A percentile compares a stretch with the other conserved stretches of the same genome.
Evolutionary conservation across 2,888 invertebrate species (phyloP).

Genomic region (Tryphoninae sp.): DNA sequence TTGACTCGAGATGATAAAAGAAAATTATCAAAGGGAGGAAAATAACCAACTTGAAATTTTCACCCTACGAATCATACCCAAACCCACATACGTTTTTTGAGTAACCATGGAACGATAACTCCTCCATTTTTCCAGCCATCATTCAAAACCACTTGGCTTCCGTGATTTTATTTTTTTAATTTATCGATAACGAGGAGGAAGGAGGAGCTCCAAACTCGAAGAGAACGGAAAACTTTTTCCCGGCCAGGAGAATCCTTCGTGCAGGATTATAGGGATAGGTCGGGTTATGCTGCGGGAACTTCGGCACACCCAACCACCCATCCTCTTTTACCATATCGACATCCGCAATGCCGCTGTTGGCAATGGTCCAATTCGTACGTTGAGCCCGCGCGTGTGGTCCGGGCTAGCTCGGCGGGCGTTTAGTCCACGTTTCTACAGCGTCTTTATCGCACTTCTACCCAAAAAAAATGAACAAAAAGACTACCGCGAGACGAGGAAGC

Average conservation of each 20-base stretch:
- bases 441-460: slow-evolving; percentile 63
- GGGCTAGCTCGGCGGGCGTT: slow-evolving; percentile 55
- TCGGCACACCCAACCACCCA: slow-evolving; percentile 58
- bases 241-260: slow-evolving; percentile 27
- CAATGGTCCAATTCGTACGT: slow-evolving; percentile 73
- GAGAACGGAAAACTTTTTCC: slow-evolving; percentile 4
- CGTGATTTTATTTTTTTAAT: not conserved
- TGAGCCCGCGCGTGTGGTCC: slow-evolving; percentile 56
- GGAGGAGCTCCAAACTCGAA: slow-evolving; percentile 12
- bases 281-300: slow-evolving; percentile 54
- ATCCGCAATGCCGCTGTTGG: slow-evolving; percentile 80
- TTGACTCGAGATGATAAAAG: too few species aligned
- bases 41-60: too few species aligned
- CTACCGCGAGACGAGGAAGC: not conserved
- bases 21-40: too few species aligned
- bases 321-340: slow-evolving; percentile 72
- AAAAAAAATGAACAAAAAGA: slow-evolving; percentile 28
- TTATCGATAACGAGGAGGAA: slow-evolving; percentile 8
- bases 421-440: slow-evolving; percentile 66
- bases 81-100: too few species aligned
- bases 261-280: slow-evolving; percentile 50
- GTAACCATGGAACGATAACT: too few species aligned
- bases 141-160: too few species aligned
- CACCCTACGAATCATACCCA: too few species aligned
- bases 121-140: too few species aligned